Evolutionary conservation across 1,140 invertebrate species (phyloP).

Genomic region (Lordiphosa collinella): DNA sequence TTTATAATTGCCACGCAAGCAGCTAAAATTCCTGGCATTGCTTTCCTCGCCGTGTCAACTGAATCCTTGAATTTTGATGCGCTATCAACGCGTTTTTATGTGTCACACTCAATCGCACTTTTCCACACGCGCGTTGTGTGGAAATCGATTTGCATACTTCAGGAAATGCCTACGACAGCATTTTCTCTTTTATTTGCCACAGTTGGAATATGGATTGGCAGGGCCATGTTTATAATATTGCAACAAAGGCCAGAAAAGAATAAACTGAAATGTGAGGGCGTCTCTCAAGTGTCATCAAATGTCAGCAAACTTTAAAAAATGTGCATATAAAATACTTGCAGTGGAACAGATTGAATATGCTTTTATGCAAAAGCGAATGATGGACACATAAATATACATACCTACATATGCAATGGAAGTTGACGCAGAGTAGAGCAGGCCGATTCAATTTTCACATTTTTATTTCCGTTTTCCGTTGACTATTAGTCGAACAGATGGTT

Average conservation of each 20-base stretch:
- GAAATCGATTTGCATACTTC: slow-evolving; percentile 72
- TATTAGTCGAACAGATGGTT: no score
- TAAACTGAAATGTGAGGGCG: slow-evolving; percentile 1
- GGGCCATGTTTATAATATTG: slow-evolving; percentile 46
- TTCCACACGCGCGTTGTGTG: slow-evolving; percentile 14
- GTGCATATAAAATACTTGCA: slow-evolving; percentile 16
- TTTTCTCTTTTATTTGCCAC: slow-evolving; percentile 31
- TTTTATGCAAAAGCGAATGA: slow-evolving; percentile 4
- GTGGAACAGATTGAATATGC: slow-evolving; percentile 27
- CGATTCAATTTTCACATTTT: slow-evolving; percentile 3
- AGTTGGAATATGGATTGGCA: slow-evolving; percentile 12
- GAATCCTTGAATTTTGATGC: slow-evolving; percentile 53
- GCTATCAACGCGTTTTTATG: slow-evolving; percentile 44
- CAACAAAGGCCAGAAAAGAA: slow-evolving; percentile 10
- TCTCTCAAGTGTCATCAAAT: slow-evolving; percentile 63
- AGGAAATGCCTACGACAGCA: slow-evolving; percentile 65
- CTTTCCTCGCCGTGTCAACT: slow-evolving; percentile 23
- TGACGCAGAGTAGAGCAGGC: background rate
- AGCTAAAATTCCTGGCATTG: slow-evolving; percentile 11
- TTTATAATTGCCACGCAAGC: slow-evolving; percentile 66
- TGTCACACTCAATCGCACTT: slow-evolving; percentile 57
- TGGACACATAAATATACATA: background rate
- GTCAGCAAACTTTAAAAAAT: slow-evolving; percentile 65
- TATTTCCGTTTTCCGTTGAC: no score
- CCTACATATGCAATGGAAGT: background rate